phyloP scores from a whole-genome alignment of 2,113 vertebrate genomes.

The Aegypius monachus region DNA sequence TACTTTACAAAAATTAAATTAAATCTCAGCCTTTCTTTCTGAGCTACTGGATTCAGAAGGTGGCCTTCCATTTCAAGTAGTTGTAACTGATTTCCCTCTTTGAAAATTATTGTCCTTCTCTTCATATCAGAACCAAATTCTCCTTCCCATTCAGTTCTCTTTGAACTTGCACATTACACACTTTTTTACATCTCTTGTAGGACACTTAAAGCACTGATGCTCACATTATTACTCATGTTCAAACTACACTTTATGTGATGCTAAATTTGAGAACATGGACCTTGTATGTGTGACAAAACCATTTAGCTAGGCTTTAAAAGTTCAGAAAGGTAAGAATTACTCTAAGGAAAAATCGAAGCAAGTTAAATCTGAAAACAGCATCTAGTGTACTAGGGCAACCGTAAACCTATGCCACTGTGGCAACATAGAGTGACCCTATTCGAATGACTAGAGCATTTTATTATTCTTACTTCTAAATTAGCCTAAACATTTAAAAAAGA shows the following conservation, averaged over 20 bases:
- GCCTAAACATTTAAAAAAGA: not conserved
- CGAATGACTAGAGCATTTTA: not conserved
- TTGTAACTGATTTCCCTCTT: not conserved
- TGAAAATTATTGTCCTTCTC: not conserved
- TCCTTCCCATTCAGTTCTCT: not conserved
- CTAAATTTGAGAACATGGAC: not conserved
- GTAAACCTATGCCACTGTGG: not conserved
- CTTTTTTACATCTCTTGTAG: not conserved
- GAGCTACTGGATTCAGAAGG: not conserved
- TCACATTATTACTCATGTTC: not conserved
- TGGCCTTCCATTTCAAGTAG: not conserved
- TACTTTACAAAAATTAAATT: not conserved
- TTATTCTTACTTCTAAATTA: not conserved
- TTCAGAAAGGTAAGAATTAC: not conserved
- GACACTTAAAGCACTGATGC: not conserved
- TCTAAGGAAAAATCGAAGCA: not conserved
- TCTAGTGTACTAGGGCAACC: not conserved
- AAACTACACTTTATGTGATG: not conserved
- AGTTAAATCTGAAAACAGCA: not conserved
- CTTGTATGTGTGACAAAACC: not conserved
- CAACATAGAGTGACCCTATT: not conserved
- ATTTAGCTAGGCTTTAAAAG: not conserved
- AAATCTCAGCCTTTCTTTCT: not conserved
- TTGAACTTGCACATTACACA: not conserved
- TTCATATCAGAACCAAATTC: not conserved